Evolutionary conservation across 2,797 vertebrate genomes (phyloP).

Genomic region (Vireo griseus): DNA sequence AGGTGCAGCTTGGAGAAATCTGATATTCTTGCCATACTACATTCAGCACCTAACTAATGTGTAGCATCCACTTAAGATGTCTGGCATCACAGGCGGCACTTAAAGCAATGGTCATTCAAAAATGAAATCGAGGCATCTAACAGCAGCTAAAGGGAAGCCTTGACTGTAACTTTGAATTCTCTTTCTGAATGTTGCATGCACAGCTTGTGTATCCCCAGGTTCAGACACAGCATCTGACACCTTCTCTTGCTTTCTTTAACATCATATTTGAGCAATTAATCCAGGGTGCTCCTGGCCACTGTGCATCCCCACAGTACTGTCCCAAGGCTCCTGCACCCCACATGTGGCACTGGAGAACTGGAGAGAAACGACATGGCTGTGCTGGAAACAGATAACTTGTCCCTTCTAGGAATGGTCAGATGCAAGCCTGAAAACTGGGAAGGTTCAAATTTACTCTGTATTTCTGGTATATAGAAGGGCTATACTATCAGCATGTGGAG

Average conservation of each 20-base stretch:
- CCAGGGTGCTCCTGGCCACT: neutral
- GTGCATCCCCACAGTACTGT: accelerated
- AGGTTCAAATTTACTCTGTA: neutral
- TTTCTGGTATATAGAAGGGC: neutral
- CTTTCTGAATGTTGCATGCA: neutral
- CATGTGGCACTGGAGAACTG: neutral
- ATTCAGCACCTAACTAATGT: neutral
- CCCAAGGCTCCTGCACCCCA: accelerated
- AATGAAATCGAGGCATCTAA: neutral
- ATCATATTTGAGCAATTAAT: neutral
- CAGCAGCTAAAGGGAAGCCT: neutral
- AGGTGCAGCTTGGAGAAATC: neutral
- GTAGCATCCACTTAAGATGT: neutral
- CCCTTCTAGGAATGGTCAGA: neutral
- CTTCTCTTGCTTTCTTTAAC: neutral
- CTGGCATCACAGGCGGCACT: neutral
- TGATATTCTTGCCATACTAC: neutral
- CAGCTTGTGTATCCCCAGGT: neutral
- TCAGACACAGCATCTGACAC: neutral
- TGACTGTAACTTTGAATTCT: neutral
- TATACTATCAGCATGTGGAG: neutral
- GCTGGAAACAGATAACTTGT: neutral
- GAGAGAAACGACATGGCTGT: neutral
- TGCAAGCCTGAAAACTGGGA: neutral
- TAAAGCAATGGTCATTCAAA: neutral